Evolutionary conservation across 2,797 vertebrate species (phyloP).

Genomic region (Hydrolagus colliei): DNA sequence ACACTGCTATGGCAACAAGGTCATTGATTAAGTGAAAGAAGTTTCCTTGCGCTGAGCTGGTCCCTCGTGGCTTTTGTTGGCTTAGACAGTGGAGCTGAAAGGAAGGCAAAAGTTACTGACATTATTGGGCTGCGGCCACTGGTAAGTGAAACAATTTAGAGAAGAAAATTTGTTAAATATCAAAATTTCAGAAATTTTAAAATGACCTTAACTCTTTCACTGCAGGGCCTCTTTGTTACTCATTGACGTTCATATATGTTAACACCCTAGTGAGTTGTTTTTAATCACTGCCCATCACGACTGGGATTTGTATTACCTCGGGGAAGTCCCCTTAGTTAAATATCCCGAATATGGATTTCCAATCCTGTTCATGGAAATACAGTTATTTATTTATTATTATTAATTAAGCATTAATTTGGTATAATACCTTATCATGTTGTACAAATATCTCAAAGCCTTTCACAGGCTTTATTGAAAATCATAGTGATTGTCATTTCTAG

Average conservation of each 20-base stretch:
- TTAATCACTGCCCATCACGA: too few species aligned
- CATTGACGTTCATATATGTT: too few species aligned
- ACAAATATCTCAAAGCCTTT: background rate
- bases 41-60: conserved; percentile 55
- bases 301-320: too few species aligned
- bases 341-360: too few species aligned
- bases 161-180: background rate
- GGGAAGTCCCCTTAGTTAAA: too few species aligned
- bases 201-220: background rate
- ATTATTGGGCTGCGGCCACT: background rate
- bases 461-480: background rate
- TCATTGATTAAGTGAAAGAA: conserved; percentile 68
- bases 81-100: conserved; percentile 44
- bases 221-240: background rate
- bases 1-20: conserved; percentile 91
- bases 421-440: background rate
- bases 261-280: too few species aligned
- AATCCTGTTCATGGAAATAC: too few species aligned
- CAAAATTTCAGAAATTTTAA: background rate
- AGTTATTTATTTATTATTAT: too few species aligned
- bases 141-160: background rate
- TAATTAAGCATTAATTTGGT: background rate
- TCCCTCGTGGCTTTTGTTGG: conserved; percentile 47
- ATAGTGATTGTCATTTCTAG: background rate
- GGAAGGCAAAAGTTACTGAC: conserved; percentile 34